A percentile compares a stretch with the other conserved stretches of the same genome.
phyloP scores from a whole-genome alignment of 92 coral and sea anemone genomes.

The Pocillopora grandis region DNA sequence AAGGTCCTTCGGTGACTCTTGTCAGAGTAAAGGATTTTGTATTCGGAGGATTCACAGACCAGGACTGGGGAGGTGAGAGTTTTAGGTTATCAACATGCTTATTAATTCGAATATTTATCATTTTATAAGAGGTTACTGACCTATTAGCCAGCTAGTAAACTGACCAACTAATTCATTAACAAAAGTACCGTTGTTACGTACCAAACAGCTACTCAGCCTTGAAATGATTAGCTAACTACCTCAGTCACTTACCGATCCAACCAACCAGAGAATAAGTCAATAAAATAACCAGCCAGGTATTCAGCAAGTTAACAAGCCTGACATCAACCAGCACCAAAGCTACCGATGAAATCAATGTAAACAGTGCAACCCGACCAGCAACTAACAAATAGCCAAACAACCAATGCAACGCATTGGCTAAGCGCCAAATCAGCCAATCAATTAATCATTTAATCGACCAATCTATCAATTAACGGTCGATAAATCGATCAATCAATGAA shows the following conservation, averaged over 20 bases:
- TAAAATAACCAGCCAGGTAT: no score
- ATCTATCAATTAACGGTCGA: neutral
- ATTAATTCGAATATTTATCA: neutral
- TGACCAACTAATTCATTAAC: neutral
- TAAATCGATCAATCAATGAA: neutral
- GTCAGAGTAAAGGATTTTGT: neutral
- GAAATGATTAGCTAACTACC: no score
- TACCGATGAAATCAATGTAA: no score
- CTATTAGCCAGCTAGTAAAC: neutral
- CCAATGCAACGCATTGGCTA: no score
- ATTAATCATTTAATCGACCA: neutral
- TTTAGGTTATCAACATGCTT: neutral
- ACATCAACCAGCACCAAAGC: no score
- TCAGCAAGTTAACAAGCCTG: no score
- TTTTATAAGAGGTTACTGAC: neutral
- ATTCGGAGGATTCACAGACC: slow-evolving; percentile 35
- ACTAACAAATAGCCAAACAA: no score
- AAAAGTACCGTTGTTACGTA: no score
- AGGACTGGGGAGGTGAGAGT: slow-evolving; percentile 31
- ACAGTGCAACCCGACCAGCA: no score
- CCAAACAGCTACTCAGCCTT: no score
- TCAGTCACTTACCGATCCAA: no score
- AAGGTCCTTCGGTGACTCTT: slow-evolving; percentile 37
- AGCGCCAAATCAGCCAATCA: neutral
- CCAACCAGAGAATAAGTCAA: no score